Evolutionary conservation across 2,797 vertebrate genomes (phyloP).

Genomic region (Aeoliscus strigatus): DNA sequence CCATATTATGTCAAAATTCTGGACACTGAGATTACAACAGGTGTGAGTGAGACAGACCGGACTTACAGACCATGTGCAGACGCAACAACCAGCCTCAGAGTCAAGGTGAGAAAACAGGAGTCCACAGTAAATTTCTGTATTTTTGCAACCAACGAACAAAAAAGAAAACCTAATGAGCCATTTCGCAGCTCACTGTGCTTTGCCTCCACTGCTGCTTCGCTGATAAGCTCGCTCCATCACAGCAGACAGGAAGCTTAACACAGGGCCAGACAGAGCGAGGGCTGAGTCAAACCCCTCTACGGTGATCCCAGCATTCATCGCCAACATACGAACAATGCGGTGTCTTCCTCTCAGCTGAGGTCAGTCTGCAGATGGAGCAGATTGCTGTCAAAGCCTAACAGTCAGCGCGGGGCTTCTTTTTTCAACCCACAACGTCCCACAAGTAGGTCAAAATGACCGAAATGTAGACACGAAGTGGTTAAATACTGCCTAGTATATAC

Average conservation of each 20-base stretch:
- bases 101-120: too few relatives aligned
- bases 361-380: too few relatives aligned
- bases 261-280: slow-evolving; percentile 24
- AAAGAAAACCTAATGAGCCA: slow-evolving; percentile 41
- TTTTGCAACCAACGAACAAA: slow-evolving; percentile 67
- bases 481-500: too few relatives aligned
- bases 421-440: too few relatives aligned
- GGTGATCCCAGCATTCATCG: slow-evolving; percentile 36
- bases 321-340: slow-evolving; percentile 42
- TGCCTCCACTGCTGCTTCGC: slow-evolving; percentile 30
- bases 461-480: too few relatives aligned
- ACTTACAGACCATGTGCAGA: slow-evolving; percentile 10
- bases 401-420: too few relatives aligned
- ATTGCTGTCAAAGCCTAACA: too few relatives aligned
- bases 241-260: slow-evolving; percentile 58
- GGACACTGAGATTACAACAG: too few relatives aligned
- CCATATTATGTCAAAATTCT: too few relatives aligned
- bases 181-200: slow-evolving; percentile 29
- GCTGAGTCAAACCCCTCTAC: slow-evolving; percentile 41
- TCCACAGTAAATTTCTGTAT: too few relatives aligned
- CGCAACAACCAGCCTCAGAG: neutral
- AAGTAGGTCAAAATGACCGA: too few relatives aligned
- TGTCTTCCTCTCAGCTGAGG: slow-evolving; percentile 30
- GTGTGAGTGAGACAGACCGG: too few relatives aligned
- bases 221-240: slow-evolving; percentile 52